Conservation (phyloP, 64 coral and sea anemone genomes). For the Actinia tenebrosa region DNA sequence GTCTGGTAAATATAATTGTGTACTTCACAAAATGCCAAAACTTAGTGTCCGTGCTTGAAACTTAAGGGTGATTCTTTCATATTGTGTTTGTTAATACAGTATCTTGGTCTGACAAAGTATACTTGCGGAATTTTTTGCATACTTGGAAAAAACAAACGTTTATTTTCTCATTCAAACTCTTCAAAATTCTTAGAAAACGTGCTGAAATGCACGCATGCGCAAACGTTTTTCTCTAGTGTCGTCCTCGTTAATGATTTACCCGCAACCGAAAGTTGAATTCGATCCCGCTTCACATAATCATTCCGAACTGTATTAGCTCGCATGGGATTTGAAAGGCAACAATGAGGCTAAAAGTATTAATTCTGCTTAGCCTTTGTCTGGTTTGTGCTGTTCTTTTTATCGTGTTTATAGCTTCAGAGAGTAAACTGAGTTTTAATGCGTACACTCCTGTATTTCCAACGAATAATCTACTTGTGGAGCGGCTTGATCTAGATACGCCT, state of each 20-base stretch:
- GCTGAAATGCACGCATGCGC: not conserved
- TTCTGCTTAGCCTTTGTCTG: not conserved
- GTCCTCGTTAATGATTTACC: not conserved
- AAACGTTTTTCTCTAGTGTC: not conserved
- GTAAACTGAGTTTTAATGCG: not conserved
- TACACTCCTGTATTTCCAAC: not conserved
- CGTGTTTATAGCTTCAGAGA: not conserved
- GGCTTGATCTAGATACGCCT: not conserved
- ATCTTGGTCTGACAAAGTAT: too few relatives aligned
- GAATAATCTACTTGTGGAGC: not conserved
- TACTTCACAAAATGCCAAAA: too few relatives aligned
- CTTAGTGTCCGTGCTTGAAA: too few relatives aligned
- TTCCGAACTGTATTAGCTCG: not conserved
- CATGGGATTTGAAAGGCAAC: too few relatives aligned
- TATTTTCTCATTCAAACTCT: too few relatives aligned
- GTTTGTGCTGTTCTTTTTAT: not conserved
- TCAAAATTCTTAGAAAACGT: rapidly evolving
- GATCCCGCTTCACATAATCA: not conserved
- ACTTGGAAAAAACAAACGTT: too few relatives aligned
- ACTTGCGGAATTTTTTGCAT: too few relatives aligned
- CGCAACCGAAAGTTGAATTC: not conserved
- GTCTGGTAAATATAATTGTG: too few relatives aligned
- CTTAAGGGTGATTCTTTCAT: too few relatives aligned
- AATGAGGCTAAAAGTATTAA: not conserved
- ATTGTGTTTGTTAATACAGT: too few relatives aligned